A percentile compares a stretch with the other conserved stretches of the same genome.
phyloP scores from a whole-genome alignment of 1,140 invertebrate genomes.

The Drosophila kanapiae region DNA sequence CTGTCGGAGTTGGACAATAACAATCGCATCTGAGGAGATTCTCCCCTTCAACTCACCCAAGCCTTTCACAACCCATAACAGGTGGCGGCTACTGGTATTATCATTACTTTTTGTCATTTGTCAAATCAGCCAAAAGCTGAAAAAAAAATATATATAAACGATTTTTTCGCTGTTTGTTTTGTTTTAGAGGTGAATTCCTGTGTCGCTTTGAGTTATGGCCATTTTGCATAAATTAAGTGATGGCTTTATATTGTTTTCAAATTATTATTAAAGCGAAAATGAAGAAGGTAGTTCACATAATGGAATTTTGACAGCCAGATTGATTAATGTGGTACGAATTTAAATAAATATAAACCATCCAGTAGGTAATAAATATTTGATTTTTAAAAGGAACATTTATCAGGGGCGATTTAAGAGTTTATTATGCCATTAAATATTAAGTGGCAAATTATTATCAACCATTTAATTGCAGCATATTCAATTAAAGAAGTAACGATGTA shows the following conservation, averaged over 20 bases:
- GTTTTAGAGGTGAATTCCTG: constrained; percentile 56
- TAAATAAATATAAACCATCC: constrained; percentile 9
- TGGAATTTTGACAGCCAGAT: constrained; percentile 10
- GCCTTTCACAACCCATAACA: constrained; percentile 1
- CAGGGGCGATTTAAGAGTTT: background rate
- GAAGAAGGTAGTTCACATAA: constrained; percentile 14
- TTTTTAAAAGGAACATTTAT: constrained; percentile 2
- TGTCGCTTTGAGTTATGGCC: constrained; percentile 67
- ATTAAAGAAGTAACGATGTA: background rate
- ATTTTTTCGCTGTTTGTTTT: constrained; percentile 20
- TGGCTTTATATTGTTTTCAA: constrained; percentile 56
- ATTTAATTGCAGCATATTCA: background rate
- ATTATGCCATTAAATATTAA: background rate
- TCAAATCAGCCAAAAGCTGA: constrained; percentile 39
- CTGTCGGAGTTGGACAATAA: constrained; percentile 48
- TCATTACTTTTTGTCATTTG: constrained; percentile 62
- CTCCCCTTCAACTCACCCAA: background rate
- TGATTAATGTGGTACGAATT: constrained; percentile 29
- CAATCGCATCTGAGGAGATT: constrained; percentile 21
- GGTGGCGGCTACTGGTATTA: constrained; percentile 71
- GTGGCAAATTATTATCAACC: background rate
- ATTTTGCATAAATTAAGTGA: constrained; percentile 76
- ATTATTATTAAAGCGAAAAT: constrained; percentile 25
- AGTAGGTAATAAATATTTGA: constrained; percentile 1
- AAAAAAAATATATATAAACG: constrained; percentile 7